phyloP scores from a whole-genome alignment of 2,888 invertebrate species.

The Cerastis rubricosa region DNA sequence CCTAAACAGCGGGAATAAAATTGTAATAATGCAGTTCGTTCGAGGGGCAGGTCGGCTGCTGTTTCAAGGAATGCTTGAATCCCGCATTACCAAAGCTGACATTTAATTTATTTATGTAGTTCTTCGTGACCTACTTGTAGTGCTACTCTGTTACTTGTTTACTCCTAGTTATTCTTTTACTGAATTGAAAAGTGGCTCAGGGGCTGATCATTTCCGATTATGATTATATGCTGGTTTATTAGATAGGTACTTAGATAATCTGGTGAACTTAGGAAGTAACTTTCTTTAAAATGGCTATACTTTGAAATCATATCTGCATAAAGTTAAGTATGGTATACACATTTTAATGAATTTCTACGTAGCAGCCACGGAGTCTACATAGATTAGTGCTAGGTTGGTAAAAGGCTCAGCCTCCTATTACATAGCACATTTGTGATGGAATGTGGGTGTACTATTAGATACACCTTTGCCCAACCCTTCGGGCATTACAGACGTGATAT shows the following conservation, averaged over 20 bases:
- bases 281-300: neutral
- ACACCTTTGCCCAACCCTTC: neutral
- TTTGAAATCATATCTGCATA: neutral
- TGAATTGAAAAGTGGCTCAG: neutral
- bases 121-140: neutral
- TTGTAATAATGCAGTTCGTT: neutral
- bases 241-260: neutral
- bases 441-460: too few relatives aligned
- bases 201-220: neutral
- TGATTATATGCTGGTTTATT: neutral
- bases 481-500: neutral
- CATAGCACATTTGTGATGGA: neutral
- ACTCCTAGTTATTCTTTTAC: neutral
- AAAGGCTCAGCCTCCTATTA: neutral
- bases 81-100: neutral
- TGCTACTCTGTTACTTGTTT: too few relatives aligned
- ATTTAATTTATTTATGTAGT: conserved; percentile 7
- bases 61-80: neutral
- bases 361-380: too few relatives aligned
- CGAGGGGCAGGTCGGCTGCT: neutral
- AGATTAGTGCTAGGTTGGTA: neutral
- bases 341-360: neutral
- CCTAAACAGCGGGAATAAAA: too few relatives aligned
- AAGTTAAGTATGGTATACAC: neutral
- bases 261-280: neutral